Base-by-base conservation (phyloP, 1,140 invertebrate species). In the Sogatella furcifera region DNA sequence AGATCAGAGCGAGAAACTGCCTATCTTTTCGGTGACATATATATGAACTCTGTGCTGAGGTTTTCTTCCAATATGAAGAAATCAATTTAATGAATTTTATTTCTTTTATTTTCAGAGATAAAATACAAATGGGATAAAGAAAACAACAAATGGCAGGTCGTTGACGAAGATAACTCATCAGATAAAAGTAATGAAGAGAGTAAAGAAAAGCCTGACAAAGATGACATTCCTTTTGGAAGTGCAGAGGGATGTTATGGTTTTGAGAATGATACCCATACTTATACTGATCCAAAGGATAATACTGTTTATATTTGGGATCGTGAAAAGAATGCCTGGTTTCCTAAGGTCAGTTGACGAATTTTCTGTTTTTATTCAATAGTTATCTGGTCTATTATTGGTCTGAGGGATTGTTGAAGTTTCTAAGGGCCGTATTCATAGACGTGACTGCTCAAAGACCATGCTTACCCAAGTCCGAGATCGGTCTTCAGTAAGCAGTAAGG, bases 281-380 rank as follows among this genome's bases (percentile, higher is more conserved):
- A 92, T 65, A 89, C 83, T 14, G 94, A 97, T 74, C 76, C 84
- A 61, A 75, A 69, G 52, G 94, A 97, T 82, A 92, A 92, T 4
- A 86, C 85, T 9, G 83, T 87, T 57, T 96, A 86, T 73, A 86
- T 97, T 70, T 98, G 91, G 92, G 93, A 98, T 76, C 77, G 77
- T 54, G 80, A 84, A 38, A 96, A 92, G 73, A 87, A 84, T 67
- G 94, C 93, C 6, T 98, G 94, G 92, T 93, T 97, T 79, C 95
- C 95, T 19, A 96, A 96, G 82, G 84, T 82, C 69, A 68, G 28
- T 53, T 55, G 19, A n/a, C 56, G 11, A 28, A 43, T 31, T 53
- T 60, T 42, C 13, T 22, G 42, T 31, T 15, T 57, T 60, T 57
- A n/a, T 63, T 54, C 54, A 54, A n/a, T n/a, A 22, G 57, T 38